Evolutionary conservation across 2,888 invertebrate species (phyloP).

Genomic region (Didymodactylos carnosus): DNA sequence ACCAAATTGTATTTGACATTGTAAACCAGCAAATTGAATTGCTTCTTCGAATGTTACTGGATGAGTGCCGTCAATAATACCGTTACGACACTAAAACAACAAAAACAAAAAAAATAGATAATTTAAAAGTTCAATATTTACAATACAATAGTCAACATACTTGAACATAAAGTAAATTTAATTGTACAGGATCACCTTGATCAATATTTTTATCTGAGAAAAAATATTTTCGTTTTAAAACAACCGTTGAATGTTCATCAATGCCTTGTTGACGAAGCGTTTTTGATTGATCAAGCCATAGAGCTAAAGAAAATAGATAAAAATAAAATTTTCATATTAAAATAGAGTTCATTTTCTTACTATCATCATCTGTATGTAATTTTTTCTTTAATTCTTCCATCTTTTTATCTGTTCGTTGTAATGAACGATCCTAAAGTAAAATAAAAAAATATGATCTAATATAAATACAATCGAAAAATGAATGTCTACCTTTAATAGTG

Average conservation of each 20-base stretch:
- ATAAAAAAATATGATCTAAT: background rate
- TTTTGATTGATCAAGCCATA: constrained; percentile 93
- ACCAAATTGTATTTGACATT: constrained; percentile 94
- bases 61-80: constrained; percentile 85
- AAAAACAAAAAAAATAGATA: background rate
- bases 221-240: constrained; percentile 81
- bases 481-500: background rate
- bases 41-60: constrained; percentile 80
- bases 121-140: background rate
- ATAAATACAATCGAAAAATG: background rate
- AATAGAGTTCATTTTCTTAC: too few species aligned
- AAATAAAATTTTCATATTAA: background rate
- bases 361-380: constrained; percentile 90
- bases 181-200: constrained; percentile 66
- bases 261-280: constrained; percentile 91
- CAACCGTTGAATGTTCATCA: constrained; percentile 70
- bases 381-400: constrained; percentile 92
- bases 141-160: constrained; percentile 19
- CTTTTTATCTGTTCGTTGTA: constrained; percentile 46
- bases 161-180: constrained; percentile 83
- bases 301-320: constrained; percentile 36
- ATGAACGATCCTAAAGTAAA: background rate
- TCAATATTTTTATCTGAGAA: constrained; percentile 98
- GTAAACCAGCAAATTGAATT: constrained; percentile 86
- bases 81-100: constrained; percentile 80